A percentile compares a stretch with the other conserved stretches of the same genome.
Conservation (phyloP, 2,888 invertebrate genomes). For the Drosophila multiciliata region DNA sequence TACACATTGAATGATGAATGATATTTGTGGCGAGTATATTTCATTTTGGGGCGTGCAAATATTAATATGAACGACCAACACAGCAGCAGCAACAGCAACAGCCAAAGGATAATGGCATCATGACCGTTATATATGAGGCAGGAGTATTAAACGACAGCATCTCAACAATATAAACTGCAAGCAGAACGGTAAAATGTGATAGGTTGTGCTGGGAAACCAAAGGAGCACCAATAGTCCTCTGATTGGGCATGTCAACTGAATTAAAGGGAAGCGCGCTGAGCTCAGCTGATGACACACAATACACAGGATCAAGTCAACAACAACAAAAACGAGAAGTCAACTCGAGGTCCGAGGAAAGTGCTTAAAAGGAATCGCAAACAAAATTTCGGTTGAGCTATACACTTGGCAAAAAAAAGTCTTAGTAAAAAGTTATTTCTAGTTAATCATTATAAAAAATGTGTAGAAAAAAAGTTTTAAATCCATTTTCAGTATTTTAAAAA, state of each 20-base stretch:
- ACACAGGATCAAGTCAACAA: constrained; percentile 21
- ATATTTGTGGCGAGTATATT: constrained; percentile 68
- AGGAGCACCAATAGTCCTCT: constrained; percentile 24
- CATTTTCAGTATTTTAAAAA: neutral
- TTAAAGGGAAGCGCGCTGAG: constrained; percentile 40
- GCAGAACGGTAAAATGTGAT: constrained; percentile 1
- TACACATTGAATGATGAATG: constrained; percentile 67
- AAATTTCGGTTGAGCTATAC: constrained; percentile 10
- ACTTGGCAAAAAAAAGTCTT: neutral
- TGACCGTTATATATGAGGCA: constrained; percentile 51
- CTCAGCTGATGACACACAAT: constrained; percentile 31
- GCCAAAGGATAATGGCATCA: constrained; percentile 54
- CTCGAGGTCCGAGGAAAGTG: constrained; percentile 6
- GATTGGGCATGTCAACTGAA: constrained; percentile 63
- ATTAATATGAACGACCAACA: constrained; percentile 54
- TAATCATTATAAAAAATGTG: no score
- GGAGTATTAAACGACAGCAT: neutral
- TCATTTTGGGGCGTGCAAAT: constrained; percentile 65
- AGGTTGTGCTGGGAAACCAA: constrained; percentile 14
- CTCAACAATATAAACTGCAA: constrained; percentile 28
- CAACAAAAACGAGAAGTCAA: constrained; percentile 10
- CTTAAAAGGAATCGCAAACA: constrained; percentile 33
- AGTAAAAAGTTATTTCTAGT: no score
- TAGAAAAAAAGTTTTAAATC: neutral
- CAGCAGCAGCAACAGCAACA: neutral